Conservation (phyloP, 2,113 vertebrate genomes). For the Gulo gulo region DNA sequence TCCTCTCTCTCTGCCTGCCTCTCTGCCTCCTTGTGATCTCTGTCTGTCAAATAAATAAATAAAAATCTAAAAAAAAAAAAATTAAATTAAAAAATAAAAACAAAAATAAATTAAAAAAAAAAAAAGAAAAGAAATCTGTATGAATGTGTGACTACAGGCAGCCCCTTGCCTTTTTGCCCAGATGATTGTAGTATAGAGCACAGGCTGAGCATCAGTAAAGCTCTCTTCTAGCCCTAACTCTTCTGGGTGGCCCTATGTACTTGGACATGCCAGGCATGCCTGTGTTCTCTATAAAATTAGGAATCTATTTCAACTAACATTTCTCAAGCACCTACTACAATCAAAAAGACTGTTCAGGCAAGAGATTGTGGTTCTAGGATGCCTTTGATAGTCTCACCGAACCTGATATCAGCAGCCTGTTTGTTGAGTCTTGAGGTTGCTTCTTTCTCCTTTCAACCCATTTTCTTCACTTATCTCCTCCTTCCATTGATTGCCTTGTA, state of each 20-base stretch:
- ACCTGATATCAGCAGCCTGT: not conserved
- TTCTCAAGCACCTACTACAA: not conserved
- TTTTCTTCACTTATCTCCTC: not conserved
- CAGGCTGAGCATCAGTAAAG: not conserved
- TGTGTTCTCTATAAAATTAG: not conserved
- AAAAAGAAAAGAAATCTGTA: not conserved
- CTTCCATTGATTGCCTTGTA: not conserved
- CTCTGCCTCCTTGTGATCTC: no score
- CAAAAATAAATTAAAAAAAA: no score
- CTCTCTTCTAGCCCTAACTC: not conserved
- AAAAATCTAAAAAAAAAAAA: no score
- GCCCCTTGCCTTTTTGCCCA: not conserved
- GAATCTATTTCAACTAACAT: not conserved
- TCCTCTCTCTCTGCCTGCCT: no score
- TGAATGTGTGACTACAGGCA: not conserved
- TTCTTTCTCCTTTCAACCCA: not conserved
- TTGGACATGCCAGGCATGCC: not conserved
- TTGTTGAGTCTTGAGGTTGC: not conserved
- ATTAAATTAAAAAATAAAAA: no score
- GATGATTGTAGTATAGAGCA: not conserved
- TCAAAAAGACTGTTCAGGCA: not conserved
- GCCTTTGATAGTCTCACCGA: not conserved
- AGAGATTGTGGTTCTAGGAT: not conserved
- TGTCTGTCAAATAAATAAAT: no score
- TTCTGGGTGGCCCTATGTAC: not conserved